Evolutionary conservation across 2,797 vertebrate species (phyloP).

Genomic region (Picus viridis): DNA sequence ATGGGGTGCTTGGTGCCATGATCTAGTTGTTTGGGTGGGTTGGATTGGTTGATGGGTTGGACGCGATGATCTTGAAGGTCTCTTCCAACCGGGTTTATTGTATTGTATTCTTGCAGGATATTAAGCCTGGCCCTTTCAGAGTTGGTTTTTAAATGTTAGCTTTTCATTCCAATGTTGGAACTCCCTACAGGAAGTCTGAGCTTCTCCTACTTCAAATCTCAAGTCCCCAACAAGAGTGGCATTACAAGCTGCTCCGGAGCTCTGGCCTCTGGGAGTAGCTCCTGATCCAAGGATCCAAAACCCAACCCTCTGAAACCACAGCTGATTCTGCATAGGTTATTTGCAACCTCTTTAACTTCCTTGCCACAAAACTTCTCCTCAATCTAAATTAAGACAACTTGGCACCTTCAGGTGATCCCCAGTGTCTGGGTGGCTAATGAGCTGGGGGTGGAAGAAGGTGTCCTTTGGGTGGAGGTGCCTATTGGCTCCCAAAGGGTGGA

Average conservation of each 20-base stretch:
- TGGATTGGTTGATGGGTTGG: too few relatives aligned
- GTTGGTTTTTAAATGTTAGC: neutral
- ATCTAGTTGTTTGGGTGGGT: too few relatives aligned
- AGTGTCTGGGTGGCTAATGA: neutral
- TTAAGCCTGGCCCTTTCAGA: neutral
- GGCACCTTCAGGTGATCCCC: neutral
- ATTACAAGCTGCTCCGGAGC: neutral
- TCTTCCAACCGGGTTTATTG: too few relatives aligned
- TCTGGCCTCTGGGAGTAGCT: neutral
- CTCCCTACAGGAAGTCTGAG: neutral
- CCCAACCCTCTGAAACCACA: neutral
- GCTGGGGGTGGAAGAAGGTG: neutral
- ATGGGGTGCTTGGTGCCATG: too few relatives aligned
- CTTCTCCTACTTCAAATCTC: neutral
- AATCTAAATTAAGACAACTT: neutral
- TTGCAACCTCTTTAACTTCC: neutral
- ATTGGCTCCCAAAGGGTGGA: neutral
- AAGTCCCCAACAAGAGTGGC: rapidly evolving
- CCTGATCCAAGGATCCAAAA: neutral
- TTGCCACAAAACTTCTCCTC: neutral
- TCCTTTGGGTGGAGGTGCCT: neutral
- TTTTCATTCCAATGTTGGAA: neutral
- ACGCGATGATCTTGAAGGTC: too few relatives aligned
- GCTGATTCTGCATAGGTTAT: rapidly evolving
- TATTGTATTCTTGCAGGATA: neutral